Evolutionary conservation across 2,888 invertebrate species (phyloP).

Genomic region (Scaptomyza polygonia): DNA sequence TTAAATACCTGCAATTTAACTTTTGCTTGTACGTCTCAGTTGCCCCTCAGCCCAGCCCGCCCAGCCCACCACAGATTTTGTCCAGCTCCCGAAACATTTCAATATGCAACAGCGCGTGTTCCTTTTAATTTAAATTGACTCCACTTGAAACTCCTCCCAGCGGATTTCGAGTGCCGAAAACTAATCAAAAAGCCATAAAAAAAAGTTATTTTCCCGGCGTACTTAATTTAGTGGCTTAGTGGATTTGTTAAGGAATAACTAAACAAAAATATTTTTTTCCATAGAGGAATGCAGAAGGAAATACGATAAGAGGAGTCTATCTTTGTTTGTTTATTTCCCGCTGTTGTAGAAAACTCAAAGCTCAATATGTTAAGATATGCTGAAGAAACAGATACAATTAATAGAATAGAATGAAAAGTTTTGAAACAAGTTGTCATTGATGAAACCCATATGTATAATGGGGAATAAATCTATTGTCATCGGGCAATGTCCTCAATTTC

Average conservation of each 20-base stretch:
- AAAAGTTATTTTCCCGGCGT: constrained; percentile 24
- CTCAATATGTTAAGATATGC: too few relatives aligned
- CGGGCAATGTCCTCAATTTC: constrained; percentile 1
- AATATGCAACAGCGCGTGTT: constrained; percentile 66
- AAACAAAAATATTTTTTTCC: too few relatives aligned
- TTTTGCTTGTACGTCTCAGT: constrained; percentile 54
- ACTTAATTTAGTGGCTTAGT: constrained; percentile 33
- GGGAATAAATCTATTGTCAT: neutral
- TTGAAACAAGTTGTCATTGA: too few relatives aligned
- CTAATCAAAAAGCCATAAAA: constrained; percentile 67
- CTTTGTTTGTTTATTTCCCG: too few relatives aligned
- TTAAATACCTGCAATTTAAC: constrained; percentile 83
- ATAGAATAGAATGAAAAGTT: too few relatives aligned
- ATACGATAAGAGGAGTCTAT: too few relatives aligned
- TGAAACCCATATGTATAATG: too few relatives aligned
- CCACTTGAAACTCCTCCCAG: constrained; percentile 56
- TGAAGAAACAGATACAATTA: too few relatives aligned
- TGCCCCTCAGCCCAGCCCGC: neutral
- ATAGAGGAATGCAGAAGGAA: too few relatives aligned
- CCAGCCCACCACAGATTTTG: neutral
- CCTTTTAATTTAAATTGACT: constrained; percentile 76
- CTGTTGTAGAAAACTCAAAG: too few relatives aligned
- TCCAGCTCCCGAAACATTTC: constrained; percentile 49
- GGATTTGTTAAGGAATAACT: constrained; percentile 15
- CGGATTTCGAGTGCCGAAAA: constrained; percentile 75